Conservation (phyloP, 2,888 invertebrate genomes). For the Yponomeuta sedellus region DNA sequence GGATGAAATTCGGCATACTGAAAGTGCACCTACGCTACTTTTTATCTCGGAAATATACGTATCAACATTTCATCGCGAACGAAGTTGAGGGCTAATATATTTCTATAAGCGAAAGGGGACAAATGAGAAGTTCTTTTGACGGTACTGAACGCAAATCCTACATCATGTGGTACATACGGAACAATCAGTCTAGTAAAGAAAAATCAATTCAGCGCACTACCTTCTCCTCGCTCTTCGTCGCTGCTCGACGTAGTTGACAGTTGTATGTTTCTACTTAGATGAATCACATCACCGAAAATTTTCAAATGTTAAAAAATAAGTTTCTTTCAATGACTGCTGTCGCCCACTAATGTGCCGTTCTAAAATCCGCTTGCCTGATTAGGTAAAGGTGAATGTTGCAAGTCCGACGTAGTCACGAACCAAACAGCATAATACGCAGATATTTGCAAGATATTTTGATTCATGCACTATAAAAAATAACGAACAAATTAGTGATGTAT, state of each 20-base stretch:
- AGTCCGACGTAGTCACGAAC: constrained; percentile 37
- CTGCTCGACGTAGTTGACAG: background rate
- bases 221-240: too few relatives aligned
- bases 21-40: too few relatives aligned
- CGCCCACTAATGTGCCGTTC: constrained; percentile 62
- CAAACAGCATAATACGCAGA: constrained; percentile 24
- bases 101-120: too few relatives aligned
- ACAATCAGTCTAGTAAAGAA: too few relatives aligned
- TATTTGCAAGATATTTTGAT: constrained; percentile 24
- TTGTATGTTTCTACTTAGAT: background rate
- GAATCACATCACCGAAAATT: background rate
- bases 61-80: too few relatives aligned
- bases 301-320: constrained; percentile 26
- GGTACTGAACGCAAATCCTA: too few relatives aligned
- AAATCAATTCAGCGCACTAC: too few relatives aligned
- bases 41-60: too few relatives aligned
- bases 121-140: too few relatives aligned
- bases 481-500: background rate
- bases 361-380: constrained; percentile 73
- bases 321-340: constrained; percentile 46
- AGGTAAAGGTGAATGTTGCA: constrained; percentile 75
- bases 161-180: too few relatives aligned
- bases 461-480: background rate
- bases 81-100: too few relatives aligned
- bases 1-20: too few relatives aligned